Evolutionary conservation across 1,140 invertebrate genomes (phyloP), one percentile per base, ranked within the genome.

Genomic region (Bombus polaris): DNA sequence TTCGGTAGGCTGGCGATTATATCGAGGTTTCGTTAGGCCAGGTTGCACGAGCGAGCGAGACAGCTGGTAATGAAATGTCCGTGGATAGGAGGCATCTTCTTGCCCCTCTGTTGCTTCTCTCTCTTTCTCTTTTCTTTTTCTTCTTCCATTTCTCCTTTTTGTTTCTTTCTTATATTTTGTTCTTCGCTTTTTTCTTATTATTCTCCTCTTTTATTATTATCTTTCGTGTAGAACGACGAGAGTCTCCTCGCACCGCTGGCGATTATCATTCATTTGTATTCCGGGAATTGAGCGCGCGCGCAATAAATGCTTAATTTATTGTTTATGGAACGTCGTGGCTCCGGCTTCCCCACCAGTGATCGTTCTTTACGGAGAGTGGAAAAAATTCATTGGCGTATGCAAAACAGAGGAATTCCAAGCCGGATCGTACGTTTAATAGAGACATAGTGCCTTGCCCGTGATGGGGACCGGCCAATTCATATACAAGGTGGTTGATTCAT

Each of bases 1-100:
- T 90, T 90, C 89, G 89, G 78, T 84, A 89, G 85, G 88, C 88
- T 42, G 85, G 68, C 86, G 89, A 90, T 90, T 90, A 90, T 81
- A 83, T 89, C 81, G 88, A 62, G 73, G 72, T 87, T 87, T 39
- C 85, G 81, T 87, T 83, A 78, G 73, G 71, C 18, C 13, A 39
- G 12, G 18, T 22, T 12, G 8, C 57, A 18, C 47, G 74, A 35
- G 53, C 8, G 57, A 80, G 70, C 81, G 35, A 73, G 85, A 79
- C 70, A 71, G 73, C 68, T 62, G 47, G 39, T 82, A 84, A 89
- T 87, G 85, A 90, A 89, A 87, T 47, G 76, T 66, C 74, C 79
- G 78, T 57, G 74, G 83, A 86, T 88, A 87, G 76, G 72, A 28
- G 28, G 15, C 35, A 32, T n/a, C 42, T 25, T 65, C 47, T 25